phyloP scores from a whole-genome alignment of 2,113 vertebrate genomes.

The Megaptera novaeangliae region DNA sequence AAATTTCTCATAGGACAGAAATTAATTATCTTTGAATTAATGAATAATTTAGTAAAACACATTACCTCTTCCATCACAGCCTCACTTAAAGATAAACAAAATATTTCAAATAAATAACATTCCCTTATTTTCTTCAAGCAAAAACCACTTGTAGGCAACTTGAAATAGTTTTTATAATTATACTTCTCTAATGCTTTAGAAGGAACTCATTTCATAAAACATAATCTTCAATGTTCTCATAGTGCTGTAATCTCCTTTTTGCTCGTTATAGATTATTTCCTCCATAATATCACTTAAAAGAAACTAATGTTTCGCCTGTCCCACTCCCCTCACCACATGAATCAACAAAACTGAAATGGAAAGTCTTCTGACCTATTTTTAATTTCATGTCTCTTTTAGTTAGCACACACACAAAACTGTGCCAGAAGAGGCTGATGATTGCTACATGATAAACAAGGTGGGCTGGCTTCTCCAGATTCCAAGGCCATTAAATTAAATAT shows the following conservation, averaged over 20 bases:
- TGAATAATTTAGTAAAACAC: background rate
- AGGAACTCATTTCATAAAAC: conserved; percentile 34
- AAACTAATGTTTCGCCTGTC: background rate
- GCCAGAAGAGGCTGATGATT: conserved; percentile 30
- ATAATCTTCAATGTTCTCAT: background rate
- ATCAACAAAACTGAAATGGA: conserved; percentile 43
- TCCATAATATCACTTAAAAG: conserved; percentile 55
- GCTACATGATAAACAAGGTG: conserved; percentile 14
- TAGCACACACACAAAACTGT: conserved; percentile 20
- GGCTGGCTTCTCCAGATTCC: conserved; percentile 36
- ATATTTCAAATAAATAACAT: conserved; percentile 24
- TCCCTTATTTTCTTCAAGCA: conserved; percentile 24
- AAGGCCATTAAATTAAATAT: conserved; percentile 44
- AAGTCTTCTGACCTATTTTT: conserved; percentile 58
- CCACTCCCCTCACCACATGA: conserved; percentile 22
- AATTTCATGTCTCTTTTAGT: conserved; percentile 50
- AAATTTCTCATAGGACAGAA: background rate
- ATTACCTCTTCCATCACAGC: background rate
- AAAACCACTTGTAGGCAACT: conserved; percentile 24
- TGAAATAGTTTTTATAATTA: conserved; percentile 35
- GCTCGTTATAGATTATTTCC: conserved; percentile 14
- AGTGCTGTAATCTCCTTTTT: background rate
- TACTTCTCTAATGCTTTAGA: conserved; percentile 12
- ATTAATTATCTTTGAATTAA: background rate
- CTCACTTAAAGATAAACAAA: conserved; percentile 28